phyloP scores from a whole-genome alignment of 2,797 vertebrate species.

The Paratrypauchen microcephalus region DNA sequence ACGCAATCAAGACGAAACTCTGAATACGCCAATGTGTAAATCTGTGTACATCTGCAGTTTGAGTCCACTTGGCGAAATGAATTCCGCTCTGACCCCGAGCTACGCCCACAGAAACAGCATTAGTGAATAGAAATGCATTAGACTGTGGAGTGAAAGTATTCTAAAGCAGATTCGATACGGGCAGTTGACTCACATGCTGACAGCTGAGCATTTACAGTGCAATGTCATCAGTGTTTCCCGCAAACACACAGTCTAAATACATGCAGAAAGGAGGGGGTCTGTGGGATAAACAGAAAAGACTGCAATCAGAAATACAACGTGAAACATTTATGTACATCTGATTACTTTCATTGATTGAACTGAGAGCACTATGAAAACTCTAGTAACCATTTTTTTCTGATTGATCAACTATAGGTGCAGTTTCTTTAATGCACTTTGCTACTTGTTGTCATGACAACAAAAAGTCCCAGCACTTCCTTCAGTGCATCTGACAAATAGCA shows the following conservation, averaged over 20 bases:
- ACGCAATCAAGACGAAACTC: neutral
- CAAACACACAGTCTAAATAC: slow-evolving; percentile 47
- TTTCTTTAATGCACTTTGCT: too few species aligned
- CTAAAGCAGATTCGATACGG: slow-evolving; percentile 73
- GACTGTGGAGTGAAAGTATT: slow-evolving; percentile 52
- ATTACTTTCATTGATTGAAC: neutral
- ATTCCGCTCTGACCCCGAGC: too few species aligned
- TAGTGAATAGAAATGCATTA: slow-evolving; percentile 73
- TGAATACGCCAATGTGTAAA: neutral
- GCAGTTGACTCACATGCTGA: slow-evolving; percentile 67
- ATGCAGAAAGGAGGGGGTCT: slow-evolving; percentile 44
- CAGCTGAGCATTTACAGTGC: slow-evolving; percentile 53
- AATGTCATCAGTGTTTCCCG: slow-evolving; percentile 44
- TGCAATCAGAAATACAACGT: slow-evolving; percentile 45
- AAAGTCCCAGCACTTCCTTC: too few species aligned
- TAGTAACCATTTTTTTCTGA: too few species aligned
- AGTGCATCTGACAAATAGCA: too few species aligned
- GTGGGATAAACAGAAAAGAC: slow-evolving; percentile 42
- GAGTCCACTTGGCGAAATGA: neutral
- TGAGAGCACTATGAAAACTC: too few species aligned
- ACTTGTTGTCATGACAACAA: too few species aligned
- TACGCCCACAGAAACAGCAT: slow-evolving; percentile 54
- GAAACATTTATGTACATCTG: neutral
- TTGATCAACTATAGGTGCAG: too few species aligned
- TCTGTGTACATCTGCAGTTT: neutral